Evolutionary conservation across 2,888 invertebrate genomes (phyloP).

Genomic region (Melieria crassipennis): DNA sequence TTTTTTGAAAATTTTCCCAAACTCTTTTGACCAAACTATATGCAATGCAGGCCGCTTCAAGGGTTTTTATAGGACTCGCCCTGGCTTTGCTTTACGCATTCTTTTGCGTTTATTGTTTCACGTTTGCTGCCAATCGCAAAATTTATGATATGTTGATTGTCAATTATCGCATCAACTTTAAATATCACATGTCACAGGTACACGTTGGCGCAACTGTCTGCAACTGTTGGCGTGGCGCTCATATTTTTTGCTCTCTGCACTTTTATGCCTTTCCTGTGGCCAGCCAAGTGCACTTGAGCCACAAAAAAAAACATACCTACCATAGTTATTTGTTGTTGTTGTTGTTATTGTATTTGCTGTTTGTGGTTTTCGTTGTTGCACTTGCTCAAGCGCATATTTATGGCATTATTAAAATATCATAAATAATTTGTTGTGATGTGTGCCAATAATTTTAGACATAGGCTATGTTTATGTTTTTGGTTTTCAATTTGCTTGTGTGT

Average conservation of each 20-base stretch:
- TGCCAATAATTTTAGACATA: conserved; percentile 7
- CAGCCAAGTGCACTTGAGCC: conserved; percentile 32
- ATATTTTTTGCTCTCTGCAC: conserved; percentile 10
- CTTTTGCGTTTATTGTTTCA: too few species aligned
- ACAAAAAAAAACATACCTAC: background rate
- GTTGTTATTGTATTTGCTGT: background rate
- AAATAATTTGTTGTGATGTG: conserved; percentile 24
- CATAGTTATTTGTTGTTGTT: conserved; percentile 42
- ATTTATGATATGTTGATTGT: conserved; percentile 46
- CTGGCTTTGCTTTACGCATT: too few species aligned
- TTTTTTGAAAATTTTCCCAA: too few species aligned
- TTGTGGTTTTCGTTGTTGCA: background rate
- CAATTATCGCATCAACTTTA: conserved; percentile 56
- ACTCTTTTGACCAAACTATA: too few species aligned
- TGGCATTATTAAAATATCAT: conserved; percentile 35
- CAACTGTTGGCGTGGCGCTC: conserved; percentile 29
- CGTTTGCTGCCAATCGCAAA: conserved; percentile 22
- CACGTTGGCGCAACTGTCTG: conserved; percentile 26
- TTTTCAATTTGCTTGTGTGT: too few species aligned
- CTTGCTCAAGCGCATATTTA: conserved; percentile 17
- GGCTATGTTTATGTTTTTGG: too few species aligned
- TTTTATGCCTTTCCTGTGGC: conserved; percentile 24
- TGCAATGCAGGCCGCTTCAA: too few species aligned
- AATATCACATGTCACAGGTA: conserved; percentile 54
- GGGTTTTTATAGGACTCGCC: too few species aligned